Base-by-base conservation (phyloP, 30 jellyfish, hydroid and myxozoan species). In the Mastigias papua region DNA sequence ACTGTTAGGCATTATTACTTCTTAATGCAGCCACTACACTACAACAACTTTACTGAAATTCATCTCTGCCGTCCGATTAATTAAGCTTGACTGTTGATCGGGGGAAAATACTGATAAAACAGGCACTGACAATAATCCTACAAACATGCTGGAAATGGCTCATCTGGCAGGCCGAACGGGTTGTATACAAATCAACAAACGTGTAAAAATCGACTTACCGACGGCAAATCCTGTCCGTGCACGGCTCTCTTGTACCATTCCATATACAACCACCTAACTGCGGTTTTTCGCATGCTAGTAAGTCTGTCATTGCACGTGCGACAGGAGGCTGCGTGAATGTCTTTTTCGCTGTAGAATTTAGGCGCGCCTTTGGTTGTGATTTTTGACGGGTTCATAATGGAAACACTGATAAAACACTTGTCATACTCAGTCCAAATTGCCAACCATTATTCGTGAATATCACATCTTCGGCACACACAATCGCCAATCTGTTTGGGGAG, bases 201-300 rank as follows among this genome's bases (percentile, higher is more conserved):
- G n/a, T n/a, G n/a, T 35, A 50, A 6, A n/a, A 42, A 13, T 16
- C 8, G 72, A 84, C 99, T 91, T 58, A 96, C 99, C 86, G 97
- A 73, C 10, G 97, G 98, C 49, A 96, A 54, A 15, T 78, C 49
- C 81, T 92, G 94, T 34, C 99, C 99, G 28, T 91, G 91, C 8
- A 96, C 93, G 21, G 98, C 93, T 64, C 91, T 81, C 69, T 96
- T 96, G 90, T 96, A 96, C 99, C 99, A 96, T 71, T 96, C 99
- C 96, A 96, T 57, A 58, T 96, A 96, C 68, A 96, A 76, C 99
- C 99, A 96, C 26, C 99, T 76, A 13, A 96, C 97, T n/a, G 99
- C 98, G 17, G 97, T 80, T 74, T 91, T 96, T 28, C 99, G 63
- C 99, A 96, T 90, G 61, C 89, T 76, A 10, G 99, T 30, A 81